Percentiles rank a stretch among this genome's conserved stretches.
Conservation (phyloP, 2,113 vertebrate genomes). For the Pachyramphus minor region DNA sequence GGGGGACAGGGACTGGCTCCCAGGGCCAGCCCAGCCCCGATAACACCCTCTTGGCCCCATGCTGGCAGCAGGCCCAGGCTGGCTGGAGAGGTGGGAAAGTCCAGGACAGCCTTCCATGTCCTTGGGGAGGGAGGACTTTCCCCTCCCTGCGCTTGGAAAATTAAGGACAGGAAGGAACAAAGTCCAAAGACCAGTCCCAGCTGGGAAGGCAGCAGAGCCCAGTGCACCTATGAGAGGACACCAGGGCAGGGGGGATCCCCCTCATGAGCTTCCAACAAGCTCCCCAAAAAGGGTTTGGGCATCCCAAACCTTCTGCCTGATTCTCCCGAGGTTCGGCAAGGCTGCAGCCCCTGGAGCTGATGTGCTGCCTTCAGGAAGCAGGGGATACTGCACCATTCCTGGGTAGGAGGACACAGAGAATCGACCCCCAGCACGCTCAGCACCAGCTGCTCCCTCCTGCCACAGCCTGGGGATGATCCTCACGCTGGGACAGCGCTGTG, state of each 20-base stretch:
- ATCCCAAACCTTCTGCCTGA: neutral
- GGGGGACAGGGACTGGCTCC: neutral
- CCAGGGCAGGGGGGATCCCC: neutral
- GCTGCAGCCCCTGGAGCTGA: neutral
- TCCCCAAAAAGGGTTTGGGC: neutral
- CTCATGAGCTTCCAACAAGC: neutral
- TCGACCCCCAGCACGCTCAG: fast-evolving
- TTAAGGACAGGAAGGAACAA: neutral
- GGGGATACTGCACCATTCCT: neutral
- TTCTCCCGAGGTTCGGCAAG: neutral
- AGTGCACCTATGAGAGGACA: fast-evolving
- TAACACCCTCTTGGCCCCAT: neutral
- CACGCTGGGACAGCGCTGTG: fast-evolving
- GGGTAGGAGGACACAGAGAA: neutral
- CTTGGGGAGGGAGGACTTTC: neutral
- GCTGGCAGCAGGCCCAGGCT: neutral
- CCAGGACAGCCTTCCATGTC: neutral
- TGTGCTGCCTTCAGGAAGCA: neutral
- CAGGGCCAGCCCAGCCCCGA: neutral
- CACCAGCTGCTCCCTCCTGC: neutral
- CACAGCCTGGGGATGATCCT: neutral
- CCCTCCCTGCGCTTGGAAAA: neutral
- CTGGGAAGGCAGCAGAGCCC: neutral
- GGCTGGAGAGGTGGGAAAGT: neutral
- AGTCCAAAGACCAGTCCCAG: neutral